Conservation (phyloP, 2,113 vertebrate species). For the Tetraodon nigroviridis region DNA sequence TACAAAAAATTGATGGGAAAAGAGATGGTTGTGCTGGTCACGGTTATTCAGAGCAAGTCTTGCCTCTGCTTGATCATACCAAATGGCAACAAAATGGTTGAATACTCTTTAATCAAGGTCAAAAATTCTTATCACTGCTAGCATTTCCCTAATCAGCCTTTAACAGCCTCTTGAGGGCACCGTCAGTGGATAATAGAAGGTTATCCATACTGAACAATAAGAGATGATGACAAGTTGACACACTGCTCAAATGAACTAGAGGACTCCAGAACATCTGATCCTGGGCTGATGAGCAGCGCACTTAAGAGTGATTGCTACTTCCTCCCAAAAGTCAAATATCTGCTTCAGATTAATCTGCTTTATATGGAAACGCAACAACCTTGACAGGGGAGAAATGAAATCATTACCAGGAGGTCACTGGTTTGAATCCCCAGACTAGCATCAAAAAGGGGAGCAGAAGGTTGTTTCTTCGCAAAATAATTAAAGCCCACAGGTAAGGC, state of each 20-base stretch:
- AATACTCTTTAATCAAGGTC: conserved; percentile 45
- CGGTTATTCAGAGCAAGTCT: conserved; percentile 27
- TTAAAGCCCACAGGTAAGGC: too few species aligned
- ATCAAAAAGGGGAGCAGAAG: too few species aligned
- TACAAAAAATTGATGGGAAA: too few species aligned
- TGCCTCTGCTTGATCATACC: conserved; percentile 46
- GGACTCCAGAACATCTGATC: not conserved
- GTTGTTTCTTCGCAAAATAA: too few species aligned
- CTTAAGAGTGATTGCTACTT: too few species aligned
- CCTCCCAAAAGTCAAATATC: too few species aligned
- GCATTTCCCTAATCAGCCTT: conserved; percentile 45
- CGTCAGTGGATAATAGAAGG: conserved; percentile 36
- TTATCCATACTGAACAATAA: conserved; percentile 35
- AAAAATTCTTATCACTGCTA: conserved; percentile 41
- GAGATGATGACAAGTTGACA: conserved; percentile 12
- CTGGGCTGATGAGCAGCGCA: not conserved
- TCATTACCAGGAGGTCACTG: too few species aligned
- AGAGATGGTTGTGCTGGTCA: conserved; percentile 47
- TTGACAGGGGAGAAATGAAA: too few species aligned
- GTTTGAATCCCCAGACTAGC: too few species aligned
- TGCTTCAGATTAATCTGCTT: too few species aligned
- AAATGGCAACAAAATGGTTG: conserved; percentile 53
- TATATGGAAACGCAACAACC: too few species aligned
- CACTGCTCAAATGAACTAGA: not conserved
- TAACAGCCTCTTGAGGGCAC: conserved; percentile 40